Conservation (phyloP, 2,888 invertebrate genomes). For the Drosophila flavopinicola region DNA sequence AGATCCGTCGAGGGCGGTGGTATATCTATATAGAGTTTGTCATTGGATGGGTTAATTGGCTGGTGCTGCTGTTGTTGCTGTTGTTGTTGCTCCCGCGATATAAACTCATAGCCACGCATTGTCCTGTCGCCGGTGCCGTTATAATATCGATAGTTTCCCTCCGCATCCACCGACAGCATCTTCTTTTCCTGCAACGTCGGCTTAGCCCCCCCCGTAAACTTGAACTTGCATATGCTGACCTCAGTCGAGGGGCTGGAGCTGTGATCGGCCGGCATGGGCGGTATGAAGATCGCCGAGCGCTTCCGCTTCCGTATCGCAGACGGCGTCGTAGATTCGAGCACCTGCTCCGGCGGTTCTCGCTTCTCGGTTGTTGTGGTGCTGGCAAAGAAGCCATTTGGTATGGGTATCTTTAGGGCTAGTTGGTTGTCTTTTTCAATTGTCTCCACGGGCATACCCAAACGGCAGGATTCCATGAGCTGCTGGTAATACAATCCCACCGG, state of each 20-base stretch:
- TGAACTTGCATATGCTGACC: constrained; percentile 96
- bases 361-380: constrained; percentile 41
- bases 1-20: constrained; percentile 83
- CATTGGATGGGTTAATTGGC: constrained; percentile 58
- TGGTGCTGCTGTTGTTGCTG: constrained; percentile 31
- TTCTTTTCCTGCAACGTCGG: constrained; percentile 96
- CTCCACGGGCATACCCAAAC: constrained; percentile 79
- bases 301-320: constrained; percentile 84
- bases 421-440: constrained; percentile 85
- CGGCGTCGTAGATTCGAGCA: constrained; percentile 58
- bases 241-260: constrained; percentile 91
- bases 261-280: constrained; percentile 91
- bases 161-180: constrained; percentile 95
- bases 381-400: constrained; percentile 76
- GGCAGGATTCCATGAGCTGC: constrained; percentile 87
- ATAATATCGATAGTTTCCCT: constrained; percentile 94
- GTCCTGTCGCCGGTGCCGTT: constrained; percentile 92
- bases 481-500: constrained; percentile 92
- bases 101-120: constrained; percentile 88
- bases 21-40: constrained; percentile 82
- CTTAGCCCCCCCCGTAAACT: constrained; percentile 95
- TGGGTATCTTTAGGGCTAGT: constrained; percentile 81
- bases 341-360: constrained; percentile 37
- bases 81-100: constrained; percentile 89
- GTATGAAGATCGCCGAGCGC: constrained; percentile 93